A percentile compares a stretch with the other conserved stretches of the same genome.
Conservation (phyloP, 2,113 vertebrate species). For the Ceyx melanurus region DNA sequence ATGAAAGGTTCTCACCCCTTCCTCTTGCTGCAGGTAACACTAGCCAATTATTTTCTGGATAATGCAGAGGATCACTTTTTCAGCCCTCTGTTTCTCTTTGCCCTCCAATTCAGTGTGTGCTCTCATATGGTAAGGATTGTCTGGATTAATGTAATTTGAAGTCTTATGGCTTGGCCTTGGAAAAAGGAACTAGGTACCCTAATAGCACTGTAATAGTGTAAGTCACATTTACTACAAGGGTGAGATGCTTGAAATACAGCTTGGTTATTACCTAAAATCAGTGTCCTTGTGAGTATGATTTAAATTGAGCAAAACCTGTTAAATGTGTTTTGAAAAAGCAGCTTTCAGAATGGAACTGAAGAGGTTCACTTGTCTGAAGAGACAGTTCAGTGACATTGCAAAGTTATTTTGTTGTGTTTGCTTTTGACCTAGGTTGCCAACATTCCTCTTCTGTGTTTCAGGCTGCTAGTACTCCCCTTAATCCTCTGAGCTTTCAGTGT, state of each 20-base stretch:
- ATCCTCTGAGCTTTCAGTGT: constrained; percentile 95
- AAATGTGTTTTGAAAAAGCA: not conserved
- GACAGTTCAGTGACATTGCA: not conserved
- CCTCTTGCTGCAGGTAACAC: not conserved
- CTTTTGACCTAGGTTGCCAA: constrained; percentile 21
- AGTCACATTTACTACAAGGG: not conserved
- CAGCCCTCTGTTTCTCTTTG: not conserved
- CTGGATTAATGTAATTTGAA: not conserved
- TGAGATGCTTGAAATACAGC: not conserved
- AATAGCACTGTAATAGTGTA: not conserved
- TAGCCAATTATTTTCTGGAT: not conserved
- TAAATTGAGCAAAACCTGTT: not conserved
- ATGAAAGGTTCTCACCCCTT: not conserved
- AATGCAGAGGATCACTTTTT: not conserved
- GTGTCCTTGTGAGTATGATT: not conserved
- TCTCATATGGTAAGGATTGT: not conserved
- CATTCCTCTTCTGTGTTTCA: constrained; percentile 57
- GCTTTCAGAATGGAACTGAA: not conserved
- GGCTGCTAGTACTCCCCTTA: constrained; percentile 97
- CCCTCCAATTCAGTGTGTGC: not conserved
- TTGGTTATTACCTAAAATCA: not conserved
- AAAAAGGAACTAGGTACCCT: not conserved
- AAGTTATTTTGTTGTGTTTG: not conserved
- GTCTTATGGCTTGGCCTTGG: not conserved
- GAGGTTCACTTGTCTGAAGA: not conserved